Evolutionary conservation across 2,797 vertebrate genomes (phyloP).

Genomic region (Phalanger gymnotis): DNA sequence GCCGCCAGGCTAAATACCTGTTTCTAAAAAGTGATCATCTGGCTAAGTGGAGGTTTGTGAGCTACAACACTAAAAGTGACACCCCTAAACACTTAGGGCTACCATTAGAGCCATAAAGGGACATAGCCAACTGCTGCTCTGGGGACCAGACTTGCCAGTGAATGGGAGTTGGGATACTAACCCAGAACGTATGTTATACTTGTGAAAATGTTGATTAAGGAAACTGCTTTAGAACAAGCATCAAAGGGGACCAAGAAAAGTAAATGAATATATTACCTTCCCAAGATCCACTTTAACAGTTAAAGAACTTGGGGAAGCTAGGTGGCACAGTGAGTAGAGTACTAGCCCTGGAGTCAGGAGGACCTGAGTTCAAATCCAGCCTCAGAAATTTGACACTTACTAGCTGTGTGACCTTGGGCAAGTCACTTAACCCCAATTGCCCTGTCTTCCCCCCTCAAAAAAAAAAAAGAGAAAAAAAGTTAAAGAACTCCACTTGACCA

Average conservation of each 20-base stretch:
- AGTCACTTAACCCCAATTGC: too few relatives aligned
- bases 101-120: neutral
- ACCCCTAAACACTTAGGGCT: neutral
- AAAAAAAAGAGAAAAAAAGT: too few relatives aligned
- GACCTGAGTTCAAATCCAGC: too few relatives aligned
- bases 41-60: neutral
- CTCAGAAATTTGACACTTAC: too few relatives aligned
- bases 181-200: neutral
- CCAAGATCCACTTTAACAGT: constrained; percentile 25
- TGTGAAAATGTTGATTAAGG: neutral
- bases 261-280: neutral
- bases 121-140: neutral
- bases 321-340: too few relatives aligned
- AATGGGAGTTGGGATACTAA: neutral
- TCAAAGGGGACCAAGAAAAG: constrained; percentile 24
- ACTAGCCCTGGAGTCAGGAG: too few relatives aligned
- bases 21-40: neutral
- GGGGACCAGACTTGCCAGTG: neutral
- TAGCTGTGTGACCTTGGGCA: too few relatives aligned
- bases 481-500: neutral
- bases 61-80: neutral
- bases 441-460: too few relatives aligned
- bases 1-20: neutral
- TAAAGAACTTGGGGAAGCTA: too few relatives aligned
- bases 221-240: constrained; percentile 8